Evolutionary conservation across 1,140 invertebrate species (phyloP), one percentile per base, ranked within the genome.

Genomic region (Andricus grossulariae): DNA sequence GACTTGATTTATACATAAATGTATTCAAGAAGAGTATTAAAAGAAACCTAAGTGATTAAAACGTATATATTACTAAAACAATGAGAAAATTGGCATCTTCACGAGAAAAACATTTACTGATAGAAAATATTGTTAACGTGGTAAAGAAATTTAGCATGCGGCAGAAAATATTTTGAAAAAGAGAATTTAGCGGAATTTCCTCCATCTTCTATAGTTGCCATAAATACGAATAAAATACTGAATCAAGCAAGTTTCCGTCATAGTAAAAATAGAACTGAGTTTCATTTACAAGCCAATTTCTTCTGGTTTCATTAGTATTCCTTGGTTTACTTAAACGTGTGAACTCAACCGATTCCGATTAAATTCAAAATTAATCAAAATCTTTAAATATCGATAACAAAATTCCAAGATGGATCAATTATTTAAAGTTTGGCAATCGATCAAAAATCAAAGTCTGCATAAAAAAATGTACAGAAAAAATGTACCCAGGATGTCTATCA

Each of bases 171-270:
- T 66, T n/a, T 16, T n/a, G 25, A 66, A 66, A 66, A 66, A 66
- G 25, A n/a, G 11, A 60, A 60, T 32, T 60, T 21, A 60, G 12
- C 6, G 21, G 39, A 66, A 66, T 66, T 66, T 12, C 25, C 12
- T 21, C 25, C 25, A 39, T 66, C 60, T 7, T n/a, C 15, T 66
- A 45, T 45, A 66, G 32, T 66, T 66, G 32, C 32, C 60, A 66
- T 45, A 39, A 45, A 45, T 66, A 66, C 15, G 39, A 66, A 21
- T n/a, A 66, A 66, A 16, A 66, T 66, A 66, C 32, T 66, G 60
- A 66, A 39, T 66, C 60, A 39, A 66, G 60, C 60, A 45, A 39
- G 25, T 66, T 66, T 66, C 60, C 60, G 60, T 45, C 25, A 66
- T 39, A 10, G 5, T 66, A 66, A 66, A 66, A 66, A 66, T 66